A percentile compares a stretch with the other conserved stretches of the same genome.
These are phyloP conservation scores for Poecilia gillii DNA, from an alignment of 2,797 vertebrate species.

Conservation along the genomic window DNA sequence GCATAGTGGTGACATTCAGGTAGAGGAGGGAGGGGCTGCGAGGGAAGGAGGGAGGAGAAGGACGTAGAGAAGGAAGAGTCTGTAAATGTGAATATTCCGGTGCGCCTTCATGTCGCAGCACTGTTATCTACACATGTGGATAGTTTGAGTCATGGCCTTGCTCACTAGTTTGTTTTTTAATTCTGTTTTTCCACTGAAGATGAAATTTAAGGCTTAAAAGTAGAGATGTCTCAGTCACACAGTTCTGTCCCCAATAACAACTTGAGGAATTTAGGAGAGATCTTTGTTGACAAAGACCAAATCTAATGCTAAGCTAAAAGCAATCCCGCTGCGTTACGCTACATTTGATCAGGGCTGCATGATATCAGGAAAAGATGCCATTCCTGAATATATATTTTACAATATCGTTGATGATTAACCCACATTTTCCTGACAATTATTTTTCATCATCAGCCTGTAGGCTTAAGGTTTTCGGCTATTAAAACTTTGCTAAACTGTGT, in stretches of 20 bases:
- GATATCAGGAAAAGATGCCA: neutral
- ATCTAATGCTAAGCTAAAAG: neutral
- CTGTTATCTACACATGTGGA: conserved; percentile 73
- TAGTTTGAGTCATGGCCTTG: conserved; percentile 74
- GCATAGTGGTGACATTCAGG: conserved; percentile 83
- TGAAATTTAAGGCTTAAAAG: conserved; percentile 57
- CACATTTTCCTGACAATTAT: neutral
- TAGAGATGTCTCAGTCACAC: neutral
- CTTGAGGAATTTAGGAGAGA: neutral
- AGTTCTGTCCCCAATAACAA: neutral
- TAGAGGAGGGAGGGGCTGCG: conserved; percentile 59
- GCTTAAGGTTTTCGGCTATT: neutral
- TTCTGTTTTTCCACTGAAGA: conserved; percentile 63
- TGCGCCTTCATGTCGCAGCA: conserved; percentile 61
- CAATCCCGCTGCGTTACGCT: neutral
- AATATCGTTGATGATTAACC: neutral
- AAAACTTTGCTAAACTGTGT: neutral
- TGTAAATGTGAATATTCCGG: conserved; percentile 74
- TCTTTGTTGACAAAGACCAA: neutral
- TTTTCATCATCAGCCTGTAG: neutral
- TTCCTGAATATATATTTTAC: neutral
- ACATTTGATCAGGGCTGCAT: neutral
- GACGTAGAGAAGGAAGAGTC: conserved; percentile 55
- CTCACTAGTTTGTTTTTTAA: conserved; percentile 57
- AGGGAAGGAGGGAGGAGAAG: conserved; percentile 48